These are phyloP conservation scores for Pseudomyrmex concolor DNA, from an alignment of 1,140 invertebrate species.

Conservation along the genomic window DNA sequence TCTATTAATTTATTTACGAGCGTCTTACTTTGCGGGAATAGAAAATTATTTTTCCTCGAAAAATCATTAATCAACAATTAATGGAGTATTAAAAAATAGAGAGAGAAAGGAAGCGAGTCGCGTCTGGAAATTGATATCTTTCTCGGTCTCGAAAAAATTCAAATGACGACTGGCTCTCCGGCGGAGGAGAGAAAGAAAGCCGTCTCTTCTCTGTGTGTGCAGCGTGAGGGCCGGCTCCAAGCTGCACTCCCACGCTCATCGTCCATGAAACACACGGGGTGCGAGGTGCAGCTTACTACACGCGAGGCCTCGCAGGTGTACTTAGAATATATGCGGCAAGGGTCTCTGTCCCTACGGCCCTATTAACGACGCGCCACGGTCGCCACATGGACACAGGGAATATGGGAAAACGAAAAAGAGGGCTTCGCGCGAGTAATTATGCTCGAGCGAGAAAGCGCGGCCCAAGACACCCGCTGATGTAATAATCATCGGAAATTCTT, in stretches of 20 bases:
- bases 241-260: slow-evolving; percentile 82
- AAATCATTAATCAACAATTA: too few species aligned
- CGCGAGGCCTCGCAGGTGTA: slow-evolving; percentile 70
- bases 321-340: slow-evolving; percentile 62
- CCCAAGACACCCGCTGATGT: slow-evolving; percentile 18
- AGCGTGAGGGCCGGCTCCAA: slow-evolving; percentile 79
- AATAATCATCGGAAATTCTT: neutral
- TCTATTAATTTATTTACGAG: too few species aligned
- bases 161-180: slow-evolving; percentile 19
- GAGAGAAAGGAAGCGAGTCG: too few species aligned
- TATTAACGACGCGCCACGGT: slow-evolving; percentile 66
- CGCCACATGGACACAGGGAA: slow-evolving; percentile 47
- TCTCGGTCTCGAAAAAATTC: neutral
- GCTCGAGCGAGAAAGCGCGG: slow-evolving; percentile 6
- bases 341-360: slow-evolving; percentile 64
- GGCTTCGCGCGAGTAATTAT: slow-evolving; percentile 49
- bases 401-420: slow-evolving; percentile 63
- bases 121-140: too few species aligned
- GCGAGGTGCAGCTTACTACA: slow-evolving; percentile 76
- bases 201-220: slow-evolving; percentile 60
- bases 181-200: neutral
- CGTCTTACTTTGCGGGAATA: too few species aligned
- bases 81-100: too few species aligned
- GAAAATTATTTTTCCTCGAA: too few species aligned
- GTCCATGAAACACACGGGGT: slow-evolving; percentile 79